phyloP scores from a whole-genome alignment of 1,140 invertebrate genomes.

The Oedothorax gibbosus region DNA sequence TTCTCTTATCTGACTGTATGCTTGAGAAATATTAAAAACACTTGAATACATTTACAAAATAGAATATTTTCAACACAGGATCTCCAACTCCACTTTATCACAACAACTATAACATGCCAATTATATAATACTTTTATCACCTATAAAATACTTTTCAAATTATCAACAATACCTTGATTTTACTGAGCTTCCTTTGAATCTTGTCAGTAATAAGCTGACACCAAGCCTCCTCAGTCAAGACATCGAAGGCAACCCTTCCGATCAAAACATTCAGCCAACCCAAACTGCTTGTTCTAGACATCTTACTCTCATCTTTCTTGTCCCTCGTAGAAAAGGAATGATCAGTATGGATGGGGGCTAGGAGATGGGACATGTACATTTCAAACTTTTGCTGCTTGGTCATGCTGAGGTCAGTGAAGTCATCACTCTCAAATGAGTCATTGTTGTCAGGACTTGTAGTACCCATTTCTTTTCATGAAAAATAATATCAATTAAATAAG shows the following conservation, averaged over 20 bases:
- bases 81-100: too few species aligned
- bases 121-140: background rate
- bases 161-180: conserved; percentile 76
- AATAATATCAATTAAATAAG: too few species aligned
- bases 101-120: too few species aligned
- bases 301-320: conserved; percentile 21
- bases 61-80: too few species aligned
- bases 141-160: background rate
- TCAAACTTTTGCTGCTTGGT: conserved; percentile 52
- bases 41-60: too few species aligned
- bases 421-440: conserved; percentile 23
- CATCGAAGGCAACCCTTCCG: conserved; percentile 82
- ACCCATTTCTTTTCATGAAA: background rate
- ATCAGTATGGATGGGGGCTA: conserved; percentile 38
- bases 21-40: too few species aligned
- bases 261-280: conserved; percentile 81
- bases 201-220: conserved; percentile 75
- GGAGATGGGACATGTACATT: conserved; percentile 33
- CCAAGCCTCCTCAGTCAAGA: conserved; percentile 76
- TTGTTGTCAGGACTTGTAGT: background rate
- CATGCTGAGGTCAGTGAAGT: conserved; percentile 28
- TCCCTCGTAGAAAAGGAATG: conserved; percentile 3
- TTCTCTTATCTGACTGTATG: too few species aligned
- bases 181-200: conserved; percentile 87
- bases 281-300: conserved; percentile 24